Evolutionary conservation across 2,113 vertebrate species (phyloP).

Genomic region (Platycercus adscitus): DNA sequence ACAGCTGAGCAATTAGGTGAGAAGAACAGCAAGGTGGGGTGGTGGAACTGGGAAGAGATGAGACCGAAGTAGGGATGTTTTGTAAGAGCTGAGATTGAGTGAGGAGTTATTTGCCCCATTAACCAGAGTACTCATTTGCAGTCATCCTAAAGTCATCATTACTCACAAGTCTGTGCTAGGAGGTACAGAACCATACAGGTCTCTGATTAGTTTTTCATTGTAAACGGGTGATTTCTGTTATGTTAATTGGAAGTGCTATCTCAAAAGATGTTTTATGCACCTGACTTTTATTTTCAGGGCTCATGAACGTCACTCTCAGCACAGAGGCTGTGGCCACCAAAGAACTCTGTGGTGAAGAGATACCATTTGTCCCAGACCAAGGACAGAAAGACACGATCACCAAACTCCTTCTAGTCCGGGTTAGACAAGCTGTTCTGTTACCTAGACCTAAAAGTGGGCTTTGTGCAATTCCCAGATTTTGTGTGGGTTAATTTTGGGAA

Average conservation of each 20-base stretch:
- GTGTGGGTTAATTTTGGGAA: neutral
- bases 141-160: neutral
- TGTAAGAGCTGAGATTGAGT: neutral
- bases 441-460: neutral
- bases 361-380: slow-evolving; percentile 38
- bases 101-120: neutral
- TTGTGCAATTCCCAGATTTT: neutral
- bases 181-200: neutral
- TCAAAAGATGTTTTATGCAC: neutral
- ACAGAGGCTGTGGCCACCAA: slow-evolving; percentile 56
- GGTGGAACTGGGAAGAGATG: neutral
- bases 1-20: slow-evolving; percentile 77
- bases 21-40: neutral
- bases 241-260: neutral
- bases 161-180: neutral
- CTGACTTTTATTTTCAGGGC: slow-evolving; percentile 37
- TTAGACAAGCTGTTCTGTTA: slow-evolving; percentile 36
- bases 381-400: slow-evolving; percentile 54
- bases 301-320: slow-evolving; percentile 51
- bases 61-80: neutral
- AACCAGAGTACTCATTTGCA: neutral
- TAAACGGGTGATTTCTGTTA: neutral
- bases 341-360: slow-evolving; percentile 42
- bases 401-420: slow-evolving; percentile 69
- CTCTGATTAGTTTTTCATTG: neutral